Evolutionary conservation across 2,888 invertebrate species (phyloP).

Genomic region (Mycalesis mineus): DNA sequence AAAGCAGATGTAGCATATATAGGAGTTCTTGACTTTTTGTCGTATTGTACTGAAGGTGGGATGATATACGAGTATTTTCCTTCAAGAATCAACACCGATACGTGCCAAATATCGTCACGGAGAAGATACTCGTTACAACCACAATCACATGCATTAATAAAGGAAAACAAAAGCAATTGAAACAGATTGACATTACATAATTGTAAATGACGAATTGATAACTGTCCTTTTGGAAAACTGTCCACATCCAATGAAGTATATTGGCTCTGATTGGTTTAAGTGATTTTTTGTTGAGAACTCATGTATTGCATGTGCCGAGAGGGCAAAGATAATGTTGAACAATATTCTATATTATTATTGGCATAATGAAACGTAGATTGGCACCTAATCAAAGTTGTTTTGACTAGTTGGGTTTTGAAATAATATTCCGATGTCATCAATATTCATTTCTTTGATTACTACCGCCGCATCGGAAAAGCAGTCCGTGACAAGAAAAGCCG

Average conservation of each 20-base stretch:
- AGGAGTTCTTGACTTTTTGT: too few relatives aligned
- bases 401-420: too few relatives aligned
- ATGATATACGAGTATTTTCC: too few relatives aligned
- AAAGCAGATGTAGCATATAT: too few relatives aligned
- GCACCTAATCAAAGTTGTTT: not conserved
- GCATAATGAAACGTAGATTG: constrained; percentile 9
- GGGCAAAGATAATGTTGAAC: constrained; percentile 36
- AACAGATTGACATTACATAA: constrained; percentile 72
- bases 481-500: too few relatives aligned
- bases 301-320: constrained; percentile 32
- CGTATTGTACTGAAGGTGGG: too few relatives aligned
- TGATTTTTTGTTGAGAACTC: constrained; percentile 36
- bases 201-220: constrained; percentile 76
- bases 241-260: constrained; percentile 26
- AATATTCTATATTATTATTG: constrained; percentile 20
- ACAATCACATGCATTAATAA: not conserved
- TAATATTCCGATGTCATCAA: too few relatives aligned
- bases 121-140: not conserved
- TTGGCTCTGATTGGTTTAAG: constrained; percentile 37
- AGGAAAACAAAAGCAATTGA: constrained; percentile 42
- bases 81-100: too few relatives aligned
- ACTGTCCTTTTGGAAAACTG: constrained; percentile 47
- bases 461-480: too few relatives aligned
- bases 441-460: too few relatives aligned
- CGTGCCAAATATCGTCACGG: too few relatives aligned